A percentile compares a stretch with the other conserved stretches of the same genome.
Conservation (phyloP, 2,888 invertebrate genomes). For the Hesperia comma region DNA sequence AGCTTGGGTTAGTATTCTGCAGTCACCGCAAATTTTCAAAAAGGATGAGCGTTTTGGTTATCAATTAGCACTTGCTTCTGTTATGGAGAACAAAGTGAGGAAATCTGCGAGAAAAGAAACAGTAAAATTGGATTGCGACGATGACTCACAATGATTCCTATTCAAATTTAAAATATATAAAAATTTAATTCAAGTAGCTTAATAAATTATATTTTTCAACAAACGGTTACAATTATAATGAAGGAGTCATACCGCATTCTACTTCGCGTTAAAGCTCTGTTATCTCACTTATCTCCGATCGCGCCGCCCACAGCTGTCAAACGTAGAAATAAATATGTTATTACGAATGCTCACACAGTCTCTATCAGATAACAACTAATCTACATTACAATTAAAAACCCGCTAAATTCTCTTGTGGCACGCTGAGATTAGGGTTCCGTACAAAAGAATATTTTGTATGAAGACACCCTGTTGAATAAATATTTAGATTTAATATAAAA, state of each 20-base stretch:
- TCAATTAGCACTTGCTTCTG: too few relatives aligned
- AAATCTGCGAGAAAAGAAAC: too few relatives aligned
- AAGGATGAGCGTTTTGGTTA: too few relatives aligned
- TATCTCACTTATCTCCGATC: constrained; percentile 73
- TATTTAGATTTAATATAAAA: too few relatives aligned
- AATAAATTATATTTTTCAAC: constrained; percentile 35
- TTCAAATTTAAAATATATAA: too few relatives aligned
- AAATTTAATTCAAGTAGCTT: too few relatives aligned
- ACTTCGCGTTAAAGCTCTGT: constrained; percentile 60
- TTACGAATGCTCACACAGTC: constrained; percentile 75
- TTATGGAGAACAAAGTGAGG: too few relatives aligned
- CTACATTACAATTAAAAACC: constrained; percentile 81
- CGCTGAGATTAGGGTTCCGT: background rate
- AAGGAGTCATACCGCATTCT: constrained; percentile 52
- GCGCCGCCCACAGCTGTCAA: constrained; percentile 80
- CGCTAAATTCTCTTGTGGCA: background rate
- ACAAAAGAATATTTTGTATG: background rate
- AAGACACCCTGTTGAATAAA: background rate
- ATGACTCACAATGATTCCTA: too few relatives aligned
- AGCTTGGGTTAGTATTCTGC: too few relatives aligned
- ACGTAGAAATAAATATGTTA: constrained; percentile 82
- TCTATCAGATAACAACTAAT: constrained; percentile 78
- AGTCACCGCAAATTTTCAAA: too few relatives aligned
- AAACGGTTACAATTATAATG: constrained; percentile 35
- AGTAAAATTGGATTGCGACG: too few relatives aligned